Base-by-base conservation (phyloP, 2,113 vertebrate genomes). In the Oncorhynchus masou region DNA sequence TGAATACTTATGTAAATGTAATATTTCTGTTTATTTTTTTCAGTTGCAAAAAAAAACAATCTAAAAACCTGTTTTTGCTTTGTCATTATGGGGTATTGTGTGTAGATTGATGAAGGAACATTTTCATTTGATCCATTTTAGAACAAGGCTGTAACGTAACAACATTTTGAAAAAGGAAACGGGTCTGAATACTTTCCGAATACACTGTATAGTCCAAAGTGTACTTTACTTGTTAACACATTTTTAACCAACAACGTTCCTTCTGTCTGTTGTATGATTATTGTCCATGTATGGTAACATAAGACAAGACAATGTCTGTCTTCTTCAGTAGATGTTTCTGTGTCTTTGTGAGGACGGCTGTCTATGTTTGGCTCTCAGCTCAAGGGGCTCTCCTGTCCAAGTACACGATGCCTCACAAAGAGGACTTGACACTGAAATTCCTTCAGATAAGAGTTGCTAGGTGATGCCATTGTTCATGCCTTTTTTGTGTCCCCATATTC, bases 381-480 rank as follows among this genome's bases (percentile, higher is more conserved):
- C 75, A 88, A 92, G 90, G 87, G 82, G 78, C 85, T 90, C 85
- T 79, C 69, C 83, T 80, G 54, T 82, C 87, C 83, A 87, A 92
- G 91, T 91, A 84, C 86, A 88, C 71, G 25, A 70, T 27, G 85
- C 86, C 79, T 79, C 83, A 90, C 88, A 88, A 88, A 86, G 57
- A 84, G 83, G 87, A 88, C 91, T 93, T 93, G 92, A 93, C 92
- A 93, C 87, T 88, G 87, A 89, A 81, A 94, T 94, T 94, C 91
- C 92, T 90, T 31, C 83, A 83, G 81, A 88, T 86, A 81, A 83
- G 77, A 81, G 93, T 94, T 94, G 92, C 93, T 90, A 88, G 90
- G 93, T 78, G 83, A 93, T 85, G 78, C 90, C 79, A 86, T 94
- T 94, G 91, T 94, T 85, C 76, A 77, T 70, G 76, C 79, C 64